A percentile compares a stretch with the other conserved stretches of the same genome.
Conservation (phyloP, 2,113 vertebrate genomes). For the Crocuta crocuta region DNA sequence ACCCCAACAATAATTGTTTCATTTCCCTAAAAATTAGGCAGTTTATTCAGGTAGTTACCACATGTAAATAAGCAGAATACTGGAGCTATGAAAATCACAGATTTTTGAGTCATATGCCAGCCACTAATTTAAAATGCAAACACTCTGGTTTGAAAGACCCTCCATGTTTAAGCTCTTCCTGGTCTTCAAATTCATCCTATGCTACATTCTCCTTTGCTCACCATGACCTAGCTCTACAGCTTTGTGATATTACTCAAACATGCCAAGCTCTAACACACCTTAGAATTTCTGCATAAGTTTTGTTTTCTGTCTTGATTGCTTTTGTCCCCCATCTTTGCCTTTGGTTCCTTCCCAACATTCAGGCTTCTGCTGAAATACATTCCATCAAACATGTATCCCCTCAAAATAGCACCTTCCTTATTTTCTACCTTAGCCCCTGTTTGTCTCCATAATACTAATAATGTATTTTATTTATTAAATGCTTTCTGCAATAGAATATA, state of each 20-base stretch:
- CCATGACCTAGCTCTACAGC: background rate
- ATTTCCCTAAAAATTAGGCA: background rate
- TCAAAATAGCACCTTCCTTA: background rate
- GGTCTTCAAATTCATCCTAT: slow-evolving; percentile 17
- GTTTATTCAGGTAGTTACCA: background rate
- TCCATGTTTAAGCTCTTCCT: background rate
- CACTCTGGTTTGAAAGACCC: background rate
- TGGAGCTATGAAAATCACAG: slow-evolving; percentile 8
- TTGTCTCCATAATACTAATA: background rate
- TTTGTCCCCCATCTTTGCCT: background rate
- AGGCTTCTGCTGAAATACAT: slow-evolving; percentile 24
- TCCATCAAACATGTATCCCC: background rate
- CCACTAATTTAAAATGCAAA: background rate
- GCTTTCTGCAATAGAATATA: background rate
- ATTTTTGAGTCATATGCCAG: background rate
- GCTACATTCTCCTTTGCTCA: background rate
- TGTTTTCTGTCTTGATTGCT: background rate
- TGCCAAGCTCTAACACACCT: background rate
- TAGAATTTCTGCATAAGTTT: background rate
- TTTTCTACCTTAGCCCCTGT: background rate
- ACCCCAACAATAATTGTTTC: background rate
- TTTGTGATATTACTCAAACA: background rate
- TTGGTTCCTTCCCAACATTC: background rate
- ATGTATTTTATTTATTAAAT: slow-evolving; percentile 30
- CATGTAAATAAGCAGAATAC: background rate